phyloP scores from a whole-genome alignment of 2,113 vertebrate species.

The Hemiscyllium ocellatum region DNA sequence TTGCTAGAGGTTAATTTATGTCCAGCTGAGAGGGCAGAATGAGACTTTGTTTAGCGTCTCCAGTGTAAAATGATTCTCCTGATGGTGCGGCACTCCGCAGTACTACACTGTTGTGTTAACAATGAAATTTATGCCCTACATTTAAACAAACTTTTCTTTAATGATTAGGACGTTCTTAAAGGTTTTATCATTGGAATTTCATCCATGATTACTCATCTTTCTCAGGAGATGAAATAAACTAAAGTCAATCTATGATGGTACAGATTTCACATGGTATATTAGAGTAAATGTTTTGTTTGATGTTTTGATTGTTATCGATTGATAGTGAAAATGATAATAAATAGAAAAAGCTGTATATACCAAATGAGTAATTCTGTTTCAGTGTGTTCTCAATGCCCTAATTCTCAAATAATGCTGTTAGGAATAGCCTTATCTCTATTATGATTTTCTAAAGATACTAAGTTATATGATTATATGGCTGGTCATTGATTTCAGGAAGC shows the following conservation, averaged over 20 bases:
- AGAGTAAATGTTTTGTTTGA: neutral
- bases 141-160: neutral
- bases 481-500: too few species aligned
- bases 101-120: neutral
- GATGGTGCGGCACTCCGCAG: neutral
- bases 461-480: neutral
- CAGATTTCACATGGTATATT: neutral
- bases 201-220: neutral
- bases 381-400: neutral
- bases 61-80: neutral
- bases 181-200: neutral
- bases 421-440: neutral
- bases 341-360: neutral
- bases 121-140: neutral
- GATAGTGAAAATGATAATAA: neutral
- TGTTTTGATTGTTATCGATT: neutral
- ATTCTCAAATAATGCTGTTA: neutral
- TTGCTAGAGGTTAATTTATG: neutral
- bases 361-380: neutral
- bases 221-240: neutral
- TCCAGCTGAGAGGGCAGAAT: neutral
- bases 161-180: neutral
- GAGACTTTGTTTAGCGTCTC: neutral
- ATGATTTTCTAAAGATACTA: neutral
- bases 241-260: neutral